Base-by-base conservation (phyloP, 2,888 invertebrate species). In the Campoletis raptor region DNA sequence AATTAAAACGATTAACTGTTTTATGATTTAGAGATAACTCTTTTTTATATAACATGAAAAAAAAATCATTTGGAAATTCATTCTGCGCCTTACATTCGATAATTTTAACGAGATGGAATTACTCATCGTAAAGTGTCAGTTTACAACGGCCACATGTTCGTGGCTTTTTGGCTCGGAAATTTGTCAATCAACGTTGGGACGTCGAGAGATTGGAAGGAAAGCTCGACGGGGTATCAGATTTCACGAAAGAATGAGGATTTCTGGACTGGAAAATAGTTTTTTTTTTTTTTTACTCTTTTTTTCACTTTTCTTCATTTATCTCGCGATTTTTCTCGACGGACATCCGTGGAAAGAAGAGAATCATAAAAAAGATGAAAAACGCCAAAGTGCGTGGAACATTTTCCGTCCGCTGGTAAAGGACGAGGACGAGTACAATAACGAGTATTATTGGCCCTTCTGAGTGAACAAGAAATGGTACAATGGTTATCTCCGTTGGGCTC, bases 321-420 rank as follows among this genome's bases (percentile, higher is more conserved):
- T 7, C 24, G 18, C 36, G 8, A 78, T 77, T 64, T 64, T 77
- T 70, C n/a, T 36, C 36, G 12, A 10, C 66, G 54, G 61, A 61
- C 61, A 67, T 80, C 61, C 89, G 88, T 87, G 85, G 83, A 89
- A 85, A 61, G 84, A 88, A 83, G 80, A 81, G 88, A 81, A 79
- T 70, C 24, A 79, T 36, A 69, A 85, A 69, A 81, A 73, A 77
- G 61, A 67, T 74, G 83, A 88, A 82, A 83, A 88, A 90, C 91
- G 89, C 74, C 89, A 90, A 90, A 91, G 89, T 91, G 91, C 90
- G 90, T 90, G 88, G 89, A 87, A 90, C 90, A 90, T 90, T 91
- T 92, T 91, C 90, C 89, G 83, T 83, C n/a, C 52, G 52, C 72
- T 72, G 30, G 85, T 78, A 69, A 81, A 83, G 85, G 85, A 86